Evolutionary conservation across 2,888 invertebrate genomes (phyloP).

Genomic region (Beris morrisii): DNA sequence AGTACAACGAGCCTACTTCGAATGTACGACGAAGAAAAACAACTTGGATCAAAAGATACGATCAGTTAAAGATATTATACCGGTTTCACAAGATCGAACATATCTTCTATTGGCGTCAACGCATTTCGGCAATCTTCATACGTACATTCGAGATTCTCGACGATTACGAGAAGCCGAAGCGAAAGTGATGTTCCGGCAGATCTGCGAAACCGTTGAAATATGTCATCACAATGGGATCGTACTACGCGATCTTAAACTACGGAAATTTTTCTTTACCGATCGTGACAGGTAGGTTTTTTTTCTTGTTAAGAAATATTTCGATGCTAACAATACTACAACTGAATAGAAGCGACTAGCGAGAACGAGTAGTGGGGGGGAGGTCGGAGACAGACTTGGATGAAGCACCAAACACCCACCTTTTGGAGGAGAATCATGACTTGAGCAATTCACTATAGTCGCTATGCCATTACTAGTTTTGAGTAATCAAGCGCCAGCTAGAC

Average conservation of each 20-base stretch:
- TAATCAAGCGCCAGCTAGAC: too few species aligned
- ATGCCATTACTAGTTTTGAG: too few species aligned
- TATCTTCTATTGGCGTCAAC: conserved; percentile 75
- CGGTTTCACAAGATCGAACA: conserved; percentile 69
- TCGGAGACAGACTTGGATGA: too few species aligned
- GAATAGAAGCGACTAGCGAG: too few species aligned
- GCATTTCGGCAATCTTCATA: conserved; percentile 81
- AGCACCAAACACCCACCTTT: too few species aligned
- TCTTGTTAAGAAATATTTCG: background rate
- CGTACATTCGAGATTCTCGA: conserved; percentile 85
- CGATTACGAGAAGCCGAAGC: conserved; percentile 86
- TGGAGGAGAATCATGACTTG: too few species aligned
- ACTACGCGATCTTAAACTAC: conserved; percentile 90
- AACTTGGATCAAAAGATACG: conserved; percentile 65
- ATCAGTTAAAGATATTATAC: conserved; percentile 75
- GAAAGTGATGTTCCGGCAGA: conserved; percentile 82
- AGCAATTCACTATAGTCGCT: too few species aligned
- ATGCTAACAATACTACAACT: too few species aligned
- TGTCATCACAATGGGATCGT: conserved; percentile 94
- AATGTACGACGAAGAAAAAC: conserved; percentile 49
- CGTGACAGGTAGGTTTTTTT: conserved; percentile 73
- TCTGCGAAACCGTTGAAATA: conserved; percentile 85
- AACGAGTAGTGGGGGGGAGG: too few species aligned
- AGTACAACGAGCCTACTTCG: conserved; percentile 82
- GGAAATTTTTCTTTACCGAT: conserved; percentile 96